Conservation (phyloP, 2,888 invertebrate genomes). For the Hirtodrosophila duncani region DNA sequence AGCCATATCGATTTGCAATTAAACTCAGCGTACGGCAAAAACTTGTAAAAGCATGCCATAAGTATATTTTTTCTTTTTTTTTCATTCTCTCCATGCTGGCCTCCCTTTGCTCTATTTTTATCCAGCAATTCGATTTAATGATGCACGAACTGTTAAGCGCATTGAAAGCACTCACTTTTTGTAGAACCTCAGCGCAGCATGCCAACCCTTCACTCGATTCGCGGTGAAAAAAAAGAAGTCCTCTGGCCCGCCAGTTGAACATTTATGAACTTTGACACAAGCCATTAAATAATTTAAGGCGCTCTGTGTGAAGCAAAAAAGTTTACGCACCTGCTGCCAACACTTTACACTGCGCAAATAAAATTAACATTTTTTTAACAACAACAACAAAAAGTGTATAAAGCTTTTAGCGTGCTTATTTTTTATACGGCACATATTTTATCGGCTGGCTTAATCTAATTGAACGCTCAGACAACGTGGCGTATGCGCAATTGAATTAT, state of each 20-base stretch:
- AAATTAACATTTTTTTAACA: slow-evolving; percentile 50
- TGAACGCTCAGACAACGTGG: slow-evolving; percentile 37
- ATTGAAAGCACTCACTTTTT: slow-evolving; percentile 42
- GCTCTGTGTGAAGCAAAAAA: slow-evolving; percentile 23
- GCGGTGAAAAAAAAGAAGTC: slow-evolving; percentile 25
- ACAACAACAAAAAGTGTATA: slow-evolving; percentile 27
- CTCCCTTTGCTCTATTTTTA: slow-evolving; percentile 15
- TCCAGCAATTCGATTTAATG: slow-evolving; percentile 66
- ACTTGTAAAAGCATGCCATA: slow-evolving; percentile 27
- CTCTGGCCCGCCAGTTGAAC: slow-evolving; percentile 27
- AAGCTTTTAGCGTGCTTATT: slow-evolving; percentile 54
- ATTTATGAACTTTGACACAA: slow-evolving; percentile 67
- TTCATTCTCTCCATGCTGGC: neutral
- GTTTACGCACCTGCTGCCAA: slow-evolving; percentile 7
- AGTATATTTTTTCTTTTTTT: slow-evolving; percentile 24
- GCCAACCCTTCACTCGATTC: slow-evolving; percentile 30
- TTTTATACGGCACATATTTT: neutral
- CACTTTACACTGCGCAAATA: slow-evolving; percentile 46
- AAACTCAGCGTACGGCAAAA: slow-evolving; percentile 33
- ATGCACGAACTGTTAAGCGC: slow-evolving; percentile 66
- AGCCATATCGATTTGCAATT: slow-evolving; percentile 63
- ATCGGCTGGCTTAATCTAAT: slow-evolving; percentile 44
- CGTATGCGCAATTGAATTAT: slow-evolving; percentile 53
- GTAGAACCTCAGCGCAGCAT: neutral
- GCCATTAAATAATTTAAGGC: slow-evolving; percentile 60